These are phyloP conservation scores for Palythoa grandiflora DNA, from an alignment of 92 coral and sea anemone species.

Conservation along the genomic window DNA sequence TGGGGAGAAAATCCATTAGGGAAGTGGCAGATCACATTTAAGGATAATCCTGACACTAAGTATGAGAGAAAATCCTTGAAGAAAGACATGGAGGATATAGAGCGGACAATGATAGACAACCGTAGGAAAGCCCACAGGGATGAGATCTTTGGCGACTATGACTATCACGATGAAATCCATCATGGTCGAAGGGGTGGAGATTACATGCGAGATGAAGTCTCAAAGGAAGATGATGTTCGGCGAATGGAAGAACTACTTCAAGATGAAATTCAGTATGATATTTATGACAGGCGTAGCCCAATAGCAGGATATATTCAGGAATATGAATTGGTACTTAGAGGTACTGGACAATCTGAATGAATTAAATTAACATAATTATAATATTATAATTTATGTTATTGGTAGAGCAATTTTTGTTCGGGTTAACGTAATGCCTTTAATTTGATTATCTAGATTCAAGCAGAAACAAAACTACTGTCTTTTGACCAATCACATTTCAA, in stretches of 20 bases:
- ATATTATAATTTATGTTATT: background rate
- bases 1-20: conserved; percentile 92
- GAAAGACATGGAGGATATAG: conserved; percentile 91
- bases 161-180: conserved; percentile 91
- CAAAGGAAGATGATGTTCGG: conserved; percentile 71
- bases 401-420: background rate
- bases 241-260: conserved; percentile 63
- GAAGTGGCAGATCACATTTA: conserved; percentile 74
- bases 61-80: conserved; percentile 46
- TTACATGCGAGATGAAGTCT: conserved; percentile 97
- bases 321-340: conserved; percentile 79
- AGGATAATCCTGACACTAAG: conserved; percentile 66
- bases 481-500: too few relatives aligned
- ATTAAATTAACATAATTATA: background rate
- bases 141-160: conserved; percentile 82
- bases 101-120: conserved; percentile 77
- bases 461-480: too few relatives aligned
- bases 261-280: conserved; percentile 60
- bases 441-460: too few relatives aligned
- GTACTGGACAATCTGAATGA: conserved; percentile 70
- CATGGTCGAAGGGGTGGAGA: conserved; percentile 95
- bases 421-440: too few relatives aligned
- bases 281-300: conserved; percentile 53
- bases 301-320: conserved; percentile 74
- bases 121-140: conserved; percentile 80